Conservation (phyloP, 30 jellyfish, hydroid and myxozoan species). For the Clytia hemisphaerica region DNA sequence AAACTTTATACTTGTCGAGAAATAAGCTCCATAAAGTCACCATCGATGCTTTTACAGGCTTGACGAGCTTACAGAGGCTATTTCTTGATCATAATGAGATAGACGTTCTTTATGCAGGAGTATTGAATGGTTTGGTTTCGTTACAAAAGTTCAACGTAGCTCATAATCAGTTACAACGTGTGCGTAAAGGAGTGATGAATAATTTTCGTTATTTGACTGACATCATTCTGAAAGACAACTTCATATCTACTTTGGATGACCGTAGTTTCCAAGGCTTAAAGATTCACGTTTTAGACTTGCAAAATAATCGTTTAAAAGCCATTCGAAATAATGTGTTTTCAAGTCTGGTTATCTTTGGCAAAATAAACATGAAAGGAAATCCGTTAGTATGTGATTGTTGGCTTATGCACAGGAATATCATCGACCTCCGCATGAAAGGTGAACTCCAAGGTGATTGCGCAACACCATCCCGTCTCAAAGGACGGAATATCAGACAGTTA, state of each 20-base stretch:
- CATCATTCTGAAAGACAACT: background rate
- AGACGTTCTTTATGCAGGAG: background rate
- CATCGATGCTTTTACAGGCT: background rate
- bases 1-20: background rate
- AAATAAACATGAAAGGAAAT: background rate
- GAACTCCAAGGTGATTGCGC: slow-evolving; percentile 8
- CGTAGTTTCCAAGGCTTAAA: background rate
- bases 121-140: background rate
- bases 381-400: slow-evolving; percentile 5
- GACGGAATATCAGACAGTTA: background rate
- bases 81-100: background rate
- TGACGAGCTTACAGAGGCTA: background rate
- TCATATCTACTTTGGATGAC: slow-evolving; percentile 4
- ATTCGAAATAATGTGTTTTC: background rate
- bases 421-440: background rate
- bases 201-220: background rate
- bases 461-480: background rate
- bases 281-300: background rate
- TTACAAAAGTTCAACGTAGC: background rate
- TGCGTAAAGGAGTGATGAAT: background rate
- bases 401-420: background rate
- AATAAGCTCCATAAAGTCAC: background rate
- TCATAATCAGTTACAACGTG: background rate
- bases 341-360: background rate
- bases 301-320: background rate